Percentiles rank a stretch among this genome's conserved stretches.
These are phyloP conservation scores for Scyliorhinus canicula DNA, from an alignment of 2,797 vertebrate genomes.

Conservation along the genomic window DNA sequence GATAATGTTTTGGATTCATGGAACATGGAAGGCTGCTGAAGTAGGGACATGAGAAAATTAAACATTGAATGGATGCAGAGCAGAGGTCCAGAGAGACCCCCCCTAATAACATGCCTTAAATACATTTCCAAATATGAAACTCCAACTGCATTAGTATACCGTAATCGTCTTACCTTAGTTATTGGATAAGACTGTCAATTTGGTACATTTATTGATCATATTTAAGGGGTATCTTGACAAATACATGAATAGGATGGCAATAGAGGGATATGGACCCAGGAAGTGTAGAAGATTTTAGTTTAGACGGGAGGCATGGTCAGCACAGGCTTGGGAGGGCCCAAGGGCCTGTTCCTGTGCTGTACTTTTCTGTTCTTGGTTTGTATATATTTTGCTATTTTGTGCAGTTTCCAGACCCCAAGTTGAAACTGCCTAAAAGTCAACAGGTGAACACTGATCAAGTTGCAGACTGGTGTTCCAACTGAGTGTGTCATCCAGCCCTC, in stretches of 20 bases:
- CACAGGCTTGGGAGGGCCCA: no score
- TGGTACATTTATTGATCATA: background rate
- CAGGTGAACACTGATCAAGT: background rate
- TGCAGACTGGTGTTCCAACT: background rate
- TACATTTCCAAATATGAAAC: background rate
- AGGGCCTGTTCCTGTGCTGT: no score
- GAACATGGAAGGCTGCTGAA: background rate
- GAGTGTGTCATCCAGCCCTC: background rate
- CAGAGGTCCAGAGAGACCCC: background rate
- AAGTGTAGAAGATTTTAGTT: no score
- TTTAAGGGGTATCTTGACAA: no score
- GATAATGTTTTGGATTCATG: background rate
- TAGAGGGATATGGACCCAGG: no score
- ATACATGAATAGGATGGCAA: no score
- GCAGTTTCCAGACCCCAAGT: background rate
- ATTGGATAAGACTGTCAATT: background rate
- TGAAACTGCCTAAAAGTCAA: background rate
- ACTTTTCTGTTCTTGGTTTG: no score
- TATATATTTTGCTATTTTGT: background rate
- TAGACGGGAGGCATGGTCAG: no score
- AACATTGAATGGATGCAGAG: background rate
- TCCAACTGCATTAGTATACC: background rate
- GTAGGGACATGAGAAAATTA: background rate
- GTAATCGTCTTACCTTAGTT: background rate
- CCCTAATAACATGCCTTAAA: background rate